Evolutionary conservation across 2,888 invertebrate genomes (phyloP).

Genomic region (Meganola albula): DNA sequence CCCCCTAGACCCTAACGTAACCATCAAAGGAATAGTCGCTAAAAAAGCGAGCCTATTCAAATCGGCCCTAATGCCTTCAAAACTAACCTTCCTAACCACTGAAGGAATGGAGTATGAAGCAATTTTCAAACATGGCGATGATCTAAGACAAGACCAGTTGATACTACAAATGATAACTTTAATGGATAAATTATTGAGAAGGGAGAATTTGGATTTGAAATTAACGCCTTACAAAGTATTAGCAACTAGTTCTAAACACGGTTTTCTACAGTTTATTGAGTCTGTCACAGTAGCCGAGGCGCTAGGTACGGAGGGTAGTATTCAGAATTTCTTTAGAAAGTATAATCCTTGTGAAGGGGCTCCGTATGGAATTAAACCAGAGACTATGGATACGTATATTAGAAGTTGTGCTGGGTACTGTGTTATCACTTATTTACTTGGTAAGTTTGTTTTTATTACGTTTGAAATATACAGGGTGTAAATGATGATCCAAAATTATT

Average conservation of each 20-base stretch:
- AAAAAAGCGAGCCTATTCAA: slow-evolving; percentile 96
- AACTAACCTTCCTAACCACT: slow-evolving; percentile 90
- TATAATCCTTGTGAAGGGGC: slow-evolving; percentile 92
- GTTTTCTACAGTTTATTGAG: slow-evolving; percentile 97
- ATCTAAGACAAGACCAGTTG: slow-evolving; percentile 97
- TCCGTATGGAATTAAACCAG: slow-evolving; percentile 93
- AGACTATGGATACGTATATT: slow-evolving; percentile 98
- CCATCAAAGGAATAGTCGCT: slow-evolving; percentile 91
- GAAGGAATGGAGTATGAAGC: slow-evolving; percentile 92
- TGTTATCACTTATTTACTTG: slow-evolving; percentile 96
- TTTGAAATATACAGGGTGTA: no score
- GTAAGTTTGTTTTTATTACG: slow-evolving; percentile 49
- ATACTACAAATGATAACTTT: slow-evolving; percentile 98
- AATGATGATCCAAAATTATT: no score
- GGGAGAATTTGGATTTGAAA: slow-evolving; percentile 97
- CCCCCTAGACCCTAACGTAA: slow-evolving; percentile 94
- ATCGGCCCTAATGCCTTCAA: slow-evolving; percentile 96
- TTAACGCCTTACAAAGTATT: slow-evolving; percentile 95
- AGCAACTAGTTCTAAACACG: slow-evolving; percentile 96
- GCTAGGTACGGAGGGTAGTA: slow-evolving; percentile 89
- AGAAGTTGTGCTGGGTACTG: slow-evolving; percentile 98
- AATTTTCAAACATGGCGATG: slow-evolving; percentile 99
- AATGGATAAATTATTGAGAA: slow-evolving; percentile 96
- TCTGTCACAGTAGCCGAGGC: slow-evolving; percentile 96
- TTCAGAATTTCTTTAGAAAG: slow-evolving; percentile 95